Evolutionary conservation across 2,888 invertebrate species (phyloP), one percentile per base, ranked within the genome.

Genomic region (Callyntrura guangdongensis): DNA sequence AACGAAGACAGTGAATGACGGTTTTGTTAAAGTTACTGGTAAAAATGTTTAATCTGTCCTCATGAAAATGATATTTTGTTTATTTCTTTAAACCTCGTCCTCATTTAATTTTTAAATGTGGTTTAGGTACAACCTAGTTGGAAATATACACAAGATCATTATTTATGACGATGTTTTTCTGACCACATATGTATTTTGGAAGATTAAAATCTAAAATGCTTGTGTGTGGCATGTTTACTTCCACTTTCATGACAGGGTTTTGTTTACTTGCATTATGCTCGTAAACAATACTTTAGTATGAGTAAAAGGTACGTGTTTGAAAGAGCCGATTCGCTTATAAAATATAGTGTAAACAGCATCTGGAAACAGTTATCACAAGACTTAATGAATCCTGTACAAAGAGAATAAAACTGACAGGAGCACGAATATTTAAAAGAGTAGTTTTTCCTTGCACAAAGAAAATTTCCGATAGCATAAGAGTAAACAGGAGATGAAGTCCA

Each of bases 201-300:
- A 53, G 12, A 53, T 53, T 12, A 53, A 53, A 53, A 53, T 53
- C 12, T 5, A 53, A 53, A 53, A 2, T 74, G 20, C 9, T 17
- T 47, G 72, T 74, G 72, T 74, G 72, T 74, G 72, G 72, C 22
- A 47, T 47, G 2, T 61, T 61, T 53, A 53, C 12, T 53, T 53
- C 11, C 53, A 53, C 53, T 53, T 6, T n/a, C 25, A 69, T 64
- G 22, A 64, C 61, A 64, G 20, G 22, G 9, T 64, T 64, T 20
- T 8, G 61, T 1, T 64, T 25, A 64, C 5, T 9, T 64, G 11
- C 20, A 11, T 64, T 53, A 17, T 22, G 25, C 61, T 12, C 6
- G 36, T 36, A 36, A 36, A 56, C n/a, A 56, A n/a, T n/a, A 56
- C 12, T 56, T n/a, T 56, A n/a, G 53, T 12, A 17, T 56, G 56